These are phyloP conservation scores for Micromys minutus DNA, from an alignment of 2,113 vertebrate genomes.

Conservation along the genomic window DNA sequence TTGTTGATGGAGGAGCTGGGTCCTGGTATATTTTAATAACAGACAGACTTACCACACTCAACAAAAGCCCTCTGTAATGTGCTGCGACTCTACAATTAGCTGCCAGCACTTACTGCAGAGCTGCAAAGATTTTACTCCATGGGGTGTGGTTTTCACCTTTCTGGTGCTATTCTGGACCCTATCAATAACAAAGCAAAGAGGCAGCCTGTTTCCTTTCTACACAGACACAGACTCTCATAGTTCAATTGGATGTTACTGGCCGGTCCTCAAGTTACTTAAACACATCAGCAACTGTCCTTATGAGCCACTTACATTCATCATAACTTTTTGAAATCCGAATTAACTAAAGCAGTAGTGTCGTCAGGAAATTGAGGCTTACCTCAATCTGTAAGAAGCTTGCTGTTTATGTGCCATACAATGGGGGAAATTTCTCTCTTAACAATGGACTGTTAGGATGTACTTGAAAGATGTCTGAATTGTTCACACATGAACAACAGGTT, in stretches of 20 bases:
- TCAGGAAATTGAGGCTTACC: slow-evolving; percentile 30
- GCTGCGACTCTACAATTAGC: not conserved
- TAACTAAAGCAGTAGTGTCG: slow-evolving; percentile 47
- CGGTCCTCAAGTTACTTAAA: not conserved
- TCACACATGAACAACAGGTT: slow-evolving; percentile 33
- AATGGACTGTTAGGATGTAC: slow-evolving; percentile 9
- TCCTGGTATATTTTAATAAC: slow-evolving; percentile 52
- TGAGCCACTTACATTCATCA: not conserved
- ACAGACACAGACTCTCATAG: not conserved
- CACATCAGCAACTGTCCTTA: not conserved
- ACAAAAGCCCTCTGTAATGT: not conserved
- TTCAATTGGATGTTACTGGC: not conserved
- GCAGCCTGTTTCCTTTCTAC: not conserved
- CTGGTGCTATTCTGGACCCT: not conserved
- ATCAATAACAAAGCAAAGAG: slow-evolving; percentile 53
- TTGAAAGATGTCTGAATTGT: slow-evolving; percentile 37
- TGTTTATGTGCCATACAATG: not conserved
- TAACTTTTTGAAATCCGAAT: slow-evolving; percentile 55
- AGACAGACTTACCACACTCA: slow-evolving; percentile 30
- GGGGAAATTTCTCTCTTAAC: slow-evolving; percentile 31
- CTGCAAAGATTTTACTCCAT: slow-evolving; percentile 48
- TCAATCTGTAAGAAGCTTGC: slow-evolving; percentile 2
- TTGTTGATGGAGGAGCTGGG: not conserved
- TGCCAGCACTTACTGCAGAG: slow-evolving; percentile 42
- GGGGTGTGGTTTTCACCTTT: slow-evolving; percentile 33